phyloP scores from a whole-genome alignment of 1,140 invertebrate species.

The Mamestra configurata region DNA sequence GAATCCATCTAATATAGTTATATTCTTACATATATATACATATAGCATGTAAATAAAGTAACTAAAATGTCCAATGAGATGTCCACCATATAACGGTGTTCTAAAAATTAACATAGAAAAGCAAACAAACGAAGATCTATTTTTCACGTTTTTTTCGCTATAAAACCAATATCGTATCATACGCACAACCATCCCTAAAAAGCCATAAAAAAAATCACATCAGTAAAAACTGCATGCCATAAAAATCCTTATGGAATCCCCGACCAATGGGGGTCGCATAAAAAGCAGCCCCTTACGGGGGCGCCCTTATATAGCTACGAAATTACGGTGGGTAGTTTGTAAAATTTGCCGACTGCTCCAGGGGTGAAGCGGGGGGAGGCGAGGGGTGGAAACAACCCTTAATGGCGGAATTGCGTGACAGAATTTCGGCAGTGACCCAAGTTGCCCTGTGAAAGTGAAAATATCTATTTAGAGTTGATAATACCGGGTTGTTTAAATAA shows the following conservation, averaged over 20 bases:
- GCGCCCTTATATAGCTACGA: slow-evolving; percentile 72
- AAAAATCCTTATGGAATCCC: slow-evolving; percentile 72
- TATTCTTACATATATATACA: too few species aligned
- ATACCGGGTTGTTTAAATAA: slow-evolving; percentile 47
- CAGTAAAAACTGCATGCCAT: slow-evolving; percentile 74
- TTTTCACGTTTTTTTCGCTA: too few species aligned
- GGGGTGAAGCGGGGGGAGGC: slow-evolving; percentile 53
- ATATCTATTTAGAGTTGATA: slow-evolving; percentile 78
- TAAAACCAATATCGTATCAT: neutral
- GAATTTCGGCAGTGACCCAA: slow-evolving; percentile 86
- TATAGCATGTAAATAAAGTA: too few species aligned
- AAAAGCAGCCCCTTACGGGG: slow-evolving; percentile 73
- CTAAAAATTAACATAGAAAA: too few species aligned
- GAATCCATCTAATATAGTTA: too few species aligned
- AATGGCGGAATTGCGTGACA: slow-evolving; percentile 86
- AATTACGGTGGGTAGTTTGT: slow-evolving; percentile 84
- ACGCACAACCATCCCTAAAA: slow-evolving; percentile 43
- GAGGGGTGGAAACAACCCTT: slow-evolving; percentile 77
- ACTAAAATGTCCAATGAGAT: too few species aligned
- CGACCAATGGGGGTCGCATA: slow-evolving; percentile 77
- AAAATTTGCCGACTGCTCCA: slow-evolving; percentile 83
- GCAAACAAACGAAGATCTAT: too few species aligned
- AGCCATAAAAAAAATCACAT: slow-evolving; percentile 66
- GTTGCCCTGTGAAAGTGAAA: slow-evolving; percentile 84
- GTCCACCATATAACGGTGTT: too few species aligned